Base-by-base conservation (phyloP, 2,888 invertebrate species). In the Dromius quadrimaculatus region DNA sequence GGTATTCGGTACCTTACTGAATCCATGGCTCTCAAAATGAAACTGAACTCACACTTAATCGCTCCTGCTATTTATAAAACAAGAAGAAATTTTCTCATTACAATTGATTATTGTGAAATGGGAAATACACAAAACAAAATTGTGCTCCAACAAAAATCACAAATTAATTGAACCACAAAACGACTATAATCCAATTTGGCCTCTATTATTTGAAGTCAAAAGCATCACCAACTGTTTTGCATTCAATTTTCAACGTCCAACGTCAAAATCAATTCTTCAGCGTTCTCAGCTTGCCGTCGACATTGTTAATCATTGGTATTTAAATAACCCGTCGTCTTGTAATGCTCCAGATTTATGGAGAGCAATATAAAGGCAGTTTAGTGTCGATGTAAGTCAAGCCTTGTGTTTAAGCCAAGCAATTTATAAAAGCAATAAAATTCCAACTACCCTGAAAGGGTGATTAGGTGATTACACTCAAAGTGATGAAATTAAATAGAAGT, bases 361-460 rank as follows among this genome's bases (percentile, higher is more conserved):
- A 32, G 66, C 28, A 66, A 66, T 66, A 66, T 66, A 66, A 66
- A 66, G 17, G 66, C 66, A 54, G 54, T 66, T 66, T 66, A 66
- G 23, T 57, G 50, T 57, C 43, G 57, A 66, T 66, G 66, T 66
- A 66, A 66, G 66, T 66, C 57, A 66, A 66, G 38, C 15, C 66
- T 66, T 38, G 34, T 66, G 41, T 66, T 66, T 66, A 66, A 66
- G 57, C 57, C 54, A 45, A 23, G 66, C 57, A 66, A 66, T 66
- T 66, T 66, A 66, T 66, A 66, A 66, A 66, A 57, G 66, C 66
- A 66, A 66, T 66, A 66, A 66, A 66, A 66, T 57, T 22, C 54
- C 54, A 66, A 57, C 66, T 54, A 54, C 54, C 54, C 66, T 57
- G 47, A 66, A 66, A 66, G 66, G 66, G 66, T 66, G 66, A 54